Base-by-base conservation (phyloP, 2,113 vertebrate genomes). In the Rhinoderma darwinii region DNA sequence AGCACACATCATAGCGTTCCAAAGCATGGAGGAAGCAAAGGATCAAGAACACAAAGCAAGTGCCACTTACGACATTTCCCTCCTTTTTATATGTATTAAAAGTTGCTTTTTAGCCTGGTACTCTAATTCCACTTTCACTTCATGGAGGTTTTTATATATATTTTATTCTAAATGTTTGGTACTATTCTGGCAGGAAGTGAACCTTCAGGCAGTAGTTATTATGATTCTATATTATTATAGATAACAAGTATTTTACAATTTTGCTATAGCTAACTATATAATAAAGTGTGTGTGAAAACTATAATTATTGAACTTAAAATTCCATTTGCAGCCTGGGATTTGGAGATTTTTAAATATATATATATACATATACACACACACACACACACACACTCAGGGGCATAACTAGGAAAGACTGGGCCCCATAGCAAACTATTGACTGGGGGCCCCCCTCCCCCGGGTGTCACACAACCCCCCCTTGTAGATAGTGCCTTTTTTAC, bases 21-120 rank as follows among this genome's bases (percentile, higher is more conserved):
- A 98, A 89, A 97, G 96, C 89, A 94, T 98, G 95, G 96, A 99
- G 90, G 97, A 96, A 87, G 93, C 96, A 85, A 96, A 97, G 84
- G 95, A 96, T 89, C 96, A 96, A 37, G 95, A 98, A 84, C 96
- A 98, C 88, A 98, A 98, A 95, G 98, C 95, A 88, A 41, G 92
- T 91, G 84, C 15, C 61, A 70, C 43, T 70, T 32, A 10, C 22
- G 22, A 43, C 9, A 17, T 63, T 41, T 43, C 17, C 1, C 7
- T 41, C 0, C 37, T 59, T n/a, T 56, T 56, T 79, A 17, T 61
- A 17, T 30, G 4, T 76, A 5, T 47, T 39, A 22, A 39, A 10
- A 0, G 12, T 18, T 77, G 51, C 22, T 39, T 59, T 61, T 41
- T 43, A 41, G 27, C 78, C 15, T 81, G 32, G 35, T 44, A 1